These are phyloP conservation scores for Frieseomelitta varia DNA, from an alignment of 1,140 invertebrate species.

Conservation along the genomic window DNA sequence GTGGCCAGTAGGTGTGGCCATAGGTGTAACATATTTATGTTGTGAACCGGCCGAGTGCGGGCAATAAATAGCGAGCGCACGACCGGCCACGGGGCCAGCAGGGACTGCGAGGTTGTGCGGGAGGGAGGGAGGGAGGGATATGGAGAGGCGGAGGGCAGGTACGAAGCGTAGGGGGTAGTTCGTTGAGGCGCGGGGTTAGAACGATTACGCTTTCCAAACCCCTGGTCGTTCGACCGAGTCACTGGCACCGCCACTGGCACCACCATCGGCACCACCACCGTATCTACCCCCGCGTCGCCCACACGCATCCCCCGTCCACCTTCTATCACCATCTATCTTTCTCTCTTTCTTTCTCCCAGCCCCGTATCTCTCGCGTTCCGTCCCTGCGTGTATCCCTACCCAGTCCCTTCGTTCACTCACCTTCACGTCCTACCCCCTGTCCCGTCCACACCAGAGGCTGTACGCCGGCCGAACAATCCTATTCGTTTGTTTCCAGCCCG, in stretches of 20 bases:
- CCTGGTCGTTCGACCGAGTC: slow-evolving; percentile 62
- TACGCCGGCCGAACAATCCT: slow-evolving; percentile 63
- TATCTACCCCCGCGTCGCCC: slow-evolving; percentile 45
- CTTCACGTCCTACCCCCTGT: not conserved
- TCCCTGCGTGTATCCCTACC: not conserved
- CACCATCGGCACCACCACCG: slow-evolving; percentile 52
- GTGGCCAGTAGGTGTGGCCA: slow-evolving; percentile 65
- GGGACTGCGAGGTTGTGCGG: not conserved
- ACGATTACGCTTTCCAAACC: slow-evolving; percentile 72
- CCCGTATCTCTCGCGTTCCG: slow-evolving; percentile 31
- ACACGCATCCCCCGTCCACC: not conserved
- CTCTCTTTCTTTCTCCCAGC: slow-evolving; percentile 34
- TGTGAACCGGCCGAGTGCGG: slow-evolving; percentile 80
- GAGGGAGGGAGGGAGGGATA: not conserved
- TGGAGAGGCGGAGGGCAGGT: slow-evolving; percentile 37
- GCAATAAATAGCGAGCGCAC: slow-evolving; percentile 78
- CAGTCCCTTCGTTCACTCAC: not conserved
- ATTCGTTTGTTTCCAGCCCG: slow-evolving; percentile 68
- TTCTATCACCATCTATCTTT: slow-evolving; percentile 47
- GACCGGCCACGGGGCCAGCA: slow-evolving; percentile 22
- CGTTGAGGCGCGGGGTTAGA: slow-evolving; percentile 62
- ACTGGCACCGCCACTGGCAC: slow-evolving; percentile 59
- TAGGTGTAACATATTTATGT: slow-evolving; percentile 81
- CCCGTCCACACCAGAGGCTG: slow-evolving; percentile 51
- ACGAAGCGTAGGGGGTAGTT: slow-evolving; percentile 52